phyloP scores from a whole-genome alignment of 2,113 vertebrate species.

The rabbit (Oryctolagus cuniculus) region mOryCun1.1 NC_091432.1:201255501-201256000 shows the following conservation, averaged over 20 bases:
- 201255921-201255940: not conserved
- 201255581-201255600: not conserved
- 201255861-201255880: not conserved
- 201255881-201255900: not conserved
- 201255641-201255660: not conserved
- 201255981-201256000: not conserved
- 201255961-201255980: not conserved
- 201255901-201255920: not conserved
- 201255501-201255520: not conserved
- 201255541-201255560: slow-evolving; percentile 5
- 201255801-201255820: not conserved
- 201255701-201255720: not conserved
- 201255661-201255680: not conserved
- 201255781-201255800: not conserved
- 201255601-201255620: not conserved
- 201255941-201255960: not conserved
- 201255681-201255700: not conserved
- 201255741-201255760: not conserved
- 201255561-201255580: slow-evolving; percentile 13
- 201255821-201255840: not conserved
- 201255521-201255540: slow-evolving; percentile 4
- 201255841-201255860: not conserved
- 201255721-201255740: not conserved
- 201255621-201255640: not conserved
- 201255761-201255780: not conserved